Evolutionary conservation across 1,140 invertebrate genomes (phyloP), one percentile per base, ranked within the genome.

Genomic region (Ctenoplectra terminalis): DNA sequence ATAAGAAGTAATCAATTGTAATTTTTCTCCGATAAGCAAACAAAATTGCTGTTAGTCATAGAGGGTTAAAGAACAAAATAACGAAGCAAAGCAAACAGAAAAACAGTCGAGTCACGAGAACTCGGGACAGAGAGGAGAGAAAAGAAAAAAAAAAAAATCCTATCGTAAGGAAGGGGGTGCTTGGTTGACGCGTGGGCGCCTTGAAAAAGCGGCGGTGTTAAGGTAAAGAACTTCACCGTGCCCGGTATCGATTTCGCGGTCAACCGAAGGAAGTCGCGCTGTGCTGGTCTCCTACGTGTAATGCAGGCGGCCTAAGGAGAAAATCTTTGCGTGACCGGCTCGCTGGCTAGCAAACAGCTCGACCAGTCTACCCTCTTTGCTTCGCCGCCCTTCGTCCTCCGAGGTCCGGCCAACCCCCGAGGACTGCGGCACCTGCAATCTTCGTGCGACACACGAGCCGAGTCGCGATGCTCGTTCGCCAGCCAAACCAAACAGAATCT

Each of bases 261-360:
- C 83, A 81, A 79, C 48, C 70, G 56, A 81, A 71, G 77, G 43
- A 71, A 83, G 80, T 67, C 71, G 54, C 50, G 6, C 11, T 26
- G 4, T n/a, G 37, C 48, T 37, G 61, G 37, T 34, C 6, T 15
- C 60, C 11, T 11, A 11, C 7, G 77, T 86, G 23, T 72, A 66
- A 90, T 91, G 85, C 88, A 83, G 78, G 85, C 20, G 58, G 20
- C n/a, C 64, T 63, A 70, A 61, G 79, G 76, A 63, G 70, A 82
- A 92, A 92, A 93, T 93, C 91, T 92, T 93, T 77, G 92, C 92
- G 92, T 92, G 91, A 92, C 92, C 90, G 85, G 77, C 81, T 40
- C 61, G 61, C 61, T 64, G 80, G 85, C 56, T 48, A 48, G 82
- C 75, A 54, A 9, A 23, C 11, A 61, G 26, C 48, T 17, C 76